Evolutionary conservation across 2,113 vertebrate species (phyloP).

Genomic region (Ammodytes marinus): DNA sequence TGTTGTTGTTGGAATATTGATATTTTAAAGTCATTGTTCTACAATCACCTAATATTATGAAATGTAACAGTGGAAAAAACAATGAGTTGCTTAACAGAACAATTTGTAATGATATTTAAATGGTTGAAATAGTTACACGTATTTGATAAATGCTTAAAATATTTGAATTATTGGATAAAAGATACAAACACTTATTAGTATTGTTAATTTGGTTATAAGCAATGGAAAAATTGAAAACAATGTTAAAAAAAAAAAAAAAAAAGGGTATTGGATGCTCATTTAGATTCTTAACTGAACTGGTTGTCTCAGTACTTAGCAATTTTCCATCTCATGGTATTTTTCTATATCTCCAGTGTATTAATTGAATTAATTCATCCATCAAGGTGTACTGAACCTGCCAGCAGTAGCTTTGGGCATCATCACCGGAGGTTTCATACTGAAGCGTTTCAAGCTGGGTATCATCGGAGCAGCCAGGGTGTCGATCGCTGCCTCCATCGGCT

Average conservation of each 20-base stretch:
- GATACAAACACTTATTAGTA: no score
- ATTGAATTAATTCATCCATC: not conserved
- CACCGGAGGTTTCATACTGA: constrained; percentile 91
- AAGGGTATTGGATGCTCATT: no score
- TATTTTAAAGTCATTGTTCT: constrained; percentile 38
- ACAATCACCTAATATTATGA: not conserved
- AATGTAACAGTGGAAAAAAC: not conserved
- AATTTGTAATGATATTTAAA: not conserved
- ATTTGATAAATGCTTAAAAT: no score
- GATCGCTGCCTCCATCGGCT: constrained; percentile 77
- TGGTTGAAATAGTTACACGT: not conserved
- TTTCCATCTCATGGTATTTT: not conserved
- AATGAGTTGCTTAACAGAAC: not conserved
- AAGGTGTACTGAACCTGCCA: constrained; percentile 93
- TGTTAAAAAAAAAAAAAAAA: no score
- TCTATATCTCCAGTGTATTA: not conserved
- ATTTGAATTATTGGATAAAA: no score
- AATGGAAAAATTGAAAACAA: no score
- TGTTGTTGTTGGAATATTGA: constrained; percentile 6
- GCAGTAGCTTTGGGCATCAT: constrained; percentile 95
- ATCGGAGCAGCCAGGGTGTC: constrained; percentile 88
- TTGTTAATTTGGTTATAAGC: no score
- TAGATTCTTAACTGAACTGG: no score
- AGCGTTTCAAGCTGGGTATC: constrained; percentile 88
- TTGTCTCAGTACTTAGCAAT: no score